Percentiles rank a stretch among this genome's conserved stretches.
phyloP scores from a whole-genome alignment of 30 jellyfish, hydroid and myxozoan genomes.

The Hydra vulgaris region DNA sequence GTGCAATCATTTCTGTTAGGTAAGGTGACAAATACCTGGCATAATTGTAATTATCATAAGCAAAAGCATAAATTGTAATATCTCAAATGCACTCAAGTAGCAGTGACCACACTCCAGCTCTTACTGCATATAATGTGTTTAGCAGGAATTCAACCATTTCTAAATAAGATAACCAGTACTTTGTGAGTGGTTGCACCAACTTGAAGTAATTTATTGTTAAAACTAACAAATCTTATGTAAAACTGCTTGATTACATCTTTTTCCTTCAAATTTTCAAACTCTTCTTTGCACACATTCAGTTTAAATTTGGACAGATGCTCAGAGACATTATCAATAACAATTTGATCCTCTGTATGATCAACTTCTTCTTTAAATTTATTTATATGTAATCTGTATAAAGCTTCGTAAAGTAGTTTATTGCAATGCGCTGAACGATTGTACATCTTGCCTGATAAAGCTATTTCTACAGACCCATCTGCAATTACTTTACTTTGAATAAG shows the following conservation, averaged over 20 bases:
- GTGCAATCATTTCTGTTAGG: too few relatives aligned
- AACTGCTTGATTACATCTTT: neutral
- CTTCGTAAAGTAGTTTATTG: conserved; percentile 3
- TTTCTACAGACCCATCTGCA: too few relatives aligned
- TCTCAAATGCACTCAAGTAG: too few relatives aligned
- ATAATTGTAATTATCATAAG: too few relatives aligned
- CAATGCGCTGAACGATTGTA: neutral
- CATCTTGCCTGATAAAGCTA: conserved; percentile 3
- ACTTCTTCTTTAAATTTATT: neutral
- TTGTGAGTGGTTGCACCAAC: neutral
- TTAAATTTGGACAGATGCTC: neutral
- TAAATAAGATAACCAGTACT: neutral
- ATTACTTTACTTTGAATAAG: too few relatives aligned
- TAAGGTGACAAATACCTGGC: too few relatives aligned
- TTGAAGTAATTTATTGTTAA: neutral
- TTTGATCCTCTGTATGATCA: neutral
- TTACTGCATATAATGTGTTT: too few relatives aligned
- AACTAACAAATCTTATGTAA: neutral
- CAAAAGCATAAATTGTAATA: too few relatives aligned
- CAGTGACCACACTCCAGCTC: too few relatives aligned
- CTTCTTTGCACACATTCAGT: neutral
- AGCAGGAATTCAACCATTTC: conserved; percentile 2
- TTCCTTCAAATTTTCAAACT: neutral
- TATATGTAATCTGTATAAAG: neutral
- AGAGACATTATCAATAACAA: neutral